phyloP scores from a whole-genome alignment of 2,888 invertebrate species.

The Caenorhabditis virilis region DNA sequence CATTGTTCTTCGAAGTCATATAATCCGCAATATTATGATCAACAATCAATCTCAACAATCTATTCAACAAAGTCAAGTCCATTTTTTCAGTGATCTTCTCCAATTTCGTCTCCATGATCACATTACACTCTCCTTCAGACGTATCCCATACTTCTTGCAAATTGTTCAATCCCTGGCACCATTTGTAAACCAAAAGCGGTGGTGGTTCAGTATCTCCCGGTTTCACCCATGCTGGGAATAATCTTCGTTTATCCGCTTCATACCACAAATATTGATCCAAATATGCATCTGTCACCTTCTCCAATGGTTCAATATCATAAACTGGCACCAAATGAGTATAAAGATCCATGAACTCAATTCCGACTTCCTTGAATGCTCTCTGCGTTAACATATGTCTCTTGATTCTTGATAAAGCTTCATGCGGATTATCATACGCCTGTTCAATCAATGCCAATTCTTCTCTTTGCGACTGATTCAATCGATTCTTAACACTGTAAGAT shows the following conservation, averaged over 20 bases:
- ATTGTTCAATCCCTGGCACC: conserved; percentile 80
- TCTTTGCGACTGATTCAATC: conserved; percentile 96
- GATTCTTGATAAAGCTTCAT: conserved; percentile 96
- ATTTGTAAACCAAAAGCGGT: conserved; percentile 83
- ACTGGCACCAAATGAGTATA: conserved; percentile 98
- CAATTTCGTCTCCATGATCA: conserved; percentile 91
- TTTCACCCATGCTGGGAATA: conserved; percentile 98
- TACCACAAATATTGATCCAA: conserved; percentile 97
- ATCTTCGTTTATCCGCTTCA: conserved; percentile 93
- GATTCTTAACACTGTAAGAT: conserved; percentile 68
- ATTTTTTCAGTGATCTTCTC: conserved; percentile 99
- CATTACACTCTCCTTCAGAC: conserved; percentile 96
- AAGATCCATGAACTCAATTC: conserved; percentile 99
- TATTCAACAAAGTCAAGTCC: conserved; percentile 93
- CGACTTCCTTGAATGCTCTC: conserved; percentile 77
- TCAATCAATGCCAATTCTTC: conserved; percentile 98
- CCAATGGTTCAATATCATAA: conserved; percentile 97
- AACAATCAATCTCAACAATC: conserved; percentile 87
- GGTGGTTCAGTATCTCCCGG: conserved; percentile 97
- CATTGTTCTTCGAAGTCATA: conserved; percentile 99
- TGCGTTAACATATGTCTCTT: conserved; percentile 98
- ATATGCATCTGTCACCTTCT: conserved; percentile 99
- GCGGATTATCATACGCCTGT: conserved; percentile 99
- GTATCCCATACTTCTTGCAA: conserved; percentile 97
- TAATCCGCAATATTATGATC: conserved; percentile 99